Evolutionary conservation across 2,888 invertebrate genomes (phyloP).

Genomic region (Cerceris rybyensis): DNA sequence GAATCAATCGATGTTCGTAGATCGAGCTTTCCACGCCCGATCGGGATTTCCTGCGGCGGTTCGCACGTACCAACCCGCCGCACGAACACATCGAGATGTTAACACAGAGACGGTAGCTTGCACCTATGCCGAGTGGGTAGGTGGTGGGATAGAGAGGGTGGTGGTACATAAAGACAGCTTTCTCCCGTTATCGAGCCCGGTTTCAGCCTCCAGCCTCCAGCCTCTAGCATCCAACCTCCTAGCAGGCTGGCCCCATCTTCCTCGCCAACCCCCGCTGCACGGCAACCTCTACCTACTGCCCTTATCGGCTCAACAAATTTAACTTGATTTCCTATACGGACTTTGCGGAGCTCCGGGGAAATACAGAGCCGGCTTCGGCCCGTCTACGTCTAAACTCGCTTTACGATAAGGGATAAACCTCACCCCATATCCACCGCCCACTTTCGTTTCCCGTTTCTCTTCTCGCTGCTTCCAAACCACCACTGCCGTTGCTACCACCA

Average conservation of each 20-base stretch:
- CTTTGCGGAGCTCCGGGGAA: constrained; percentile 76
- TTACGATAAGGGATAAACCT: constrained; percentile 77
- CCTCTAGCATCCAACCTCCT: constrained; percentile 24
- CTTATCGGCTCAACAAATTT: constrained; percentile 79
- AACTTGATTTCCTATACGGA: constrained; percentile 79
- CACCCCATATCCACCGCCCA: constrained; percentile 46
- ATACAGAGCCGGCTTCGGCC: constrained; percentile 71
- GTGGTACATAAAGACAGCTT: constrained; percentile 64
- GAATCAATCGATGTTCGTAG: constrained; percentile 56
- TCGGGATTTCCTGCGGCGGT: constrained; percentile 55
- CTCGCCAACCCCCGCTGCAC: neutral
- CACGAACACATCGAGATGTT: constrained; percentile 46
- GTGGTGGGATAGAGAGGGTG: constrained; percentile 6
- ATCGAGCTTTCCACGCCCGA: constrained; percentile 55
- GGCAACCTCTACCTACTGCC: constrained; percentile 57
- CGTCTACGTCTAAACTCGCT: constrained; percentile 75
- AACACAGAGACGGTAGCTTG: constrained; percentile 30
- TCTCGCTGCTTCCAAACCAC: constrained; percentile 7
- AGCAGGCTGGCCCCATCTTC: constrained; percentile 3
- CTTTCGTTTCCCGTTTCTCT: constrained; percentile 1
- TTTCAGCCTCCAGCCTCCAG: constrained; percentile 40
- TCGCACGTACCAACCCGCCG: constrained; percentile 48
- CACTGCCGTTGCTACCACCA: constrained; percentile 8
- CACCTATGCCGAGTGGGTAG: constrained; percentile 14
- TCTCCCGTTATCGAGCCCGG: constrained; percentile 67